Base-by-base conservation (phyloP, 2,797 vertebrate genomes). In the Yasuhikotakia modesta region DNA sequence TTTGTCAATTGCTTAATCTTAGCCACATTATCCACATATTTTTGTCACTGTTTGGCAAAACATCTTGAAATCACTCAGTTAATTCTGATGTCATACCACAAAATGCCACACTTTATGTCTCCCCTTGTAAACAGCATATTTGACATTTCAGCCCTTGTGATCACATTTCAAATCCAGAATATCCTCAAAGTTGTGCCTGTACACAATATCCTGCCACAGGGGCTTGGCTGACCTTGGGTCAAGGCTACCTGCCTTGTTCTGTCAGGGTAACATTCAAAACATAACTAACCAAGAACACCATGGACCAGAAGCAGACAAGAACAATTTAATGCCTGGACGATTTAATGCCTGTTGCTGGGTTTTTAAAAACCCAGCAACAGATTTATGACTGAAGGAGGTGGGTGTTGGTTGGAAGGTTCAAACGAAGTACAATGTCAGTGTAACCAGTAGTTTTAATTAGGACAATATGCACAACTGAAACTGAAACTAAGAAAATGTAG, bases 391-490 rank as follows among this genome's bases (percentile, higher is more conserved):
- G 52, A 35, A 58, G 24, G 27, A 68, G 63, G 30, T 27, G 19
- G 45, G 24, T 50, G 21, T 21, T 32, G 8, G 48, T 27, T 45
- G 14, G 30, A 14, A 11, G 53, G 22, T 68, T 45, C 46, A 60
- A 73, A 22, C 66, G 14, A 39, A 13, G 22, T 21, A 10, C 22
- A 0, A 6, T 76, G 65, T 75, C 65, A 70, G 50, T 58, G 60
- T 66, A 39, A 76, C 57, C 13, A 39, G 30, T 60, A 32, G 32
- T 16, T 70, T 79, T 73, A 22, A 39, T 76, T 4, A 19, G 68
- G 48, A 35, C 39, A 67, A 46, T 73, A 52, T 64, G 22, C 19
- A 58, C 14, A 21, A 58, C 17, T 53, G 50, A 64, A 80, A 60
- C 52, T 16, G n/a, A n/a, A n/a, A n/a, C 11, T 19, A 43, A 45